Base-by-base conservation (phyloP, 2,888 invertebrate species). In the Epinotia ramella region DNA sequence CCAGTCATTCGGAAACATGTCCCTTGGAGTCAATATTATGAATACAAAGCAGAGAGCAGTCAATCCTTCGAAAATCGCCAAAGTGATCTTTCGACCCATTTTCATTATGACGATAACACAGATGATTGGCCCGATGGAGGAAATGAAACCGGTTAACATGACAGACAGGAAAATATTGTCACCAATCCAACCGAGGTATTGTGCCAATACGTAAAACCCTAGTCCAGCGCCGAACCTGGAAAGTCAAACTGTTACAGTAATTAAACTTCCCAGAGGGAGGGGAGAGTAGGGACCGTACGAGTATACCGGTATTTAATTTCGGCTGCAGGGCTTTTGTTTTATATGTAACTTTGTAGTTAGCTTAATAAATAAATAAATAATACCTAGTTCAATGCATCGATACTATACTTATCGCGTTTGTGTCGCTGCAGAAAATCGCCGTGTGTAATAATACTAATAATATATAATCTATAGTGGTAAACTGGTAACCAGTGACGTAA, bases 141-240 rank as follows among this genome's bases (percentile, higher is more conserved):
- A 94, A 75, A 95, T 92, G 0, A 95, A 82, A 3, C 96, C 96
- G 78, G 94, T 95, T 7, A 95, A 78, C 4, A 93, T 88, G 3
- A 96, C 94, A 18, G 95, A 94, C 62, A 95, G 77, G 83, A 95
- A 96, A 74, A 96, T 90, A 79, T 96, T 93, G 11, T 87, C 86
- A 44, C 95, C 95, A 62, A 96, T 89, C 63, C 91, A 88, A 3
- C 95, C 95, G 65, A 95, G 87, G 78, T 95, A 95, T 85, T 96
- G 96, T 2, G 95, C 94, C 82, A 96, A 95, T 5, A 95, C 95
- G 82, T 93, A 96, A 85, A 96, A 96, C 44, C 94, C 90, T 76
- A 96, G 83, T 64, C 96, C 96, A 56, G 92, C 92, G 76, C 94
- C 92, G 78, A 95, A 95, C 96, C 96, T 96, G 87, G 73, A 88